Percentiles rank a stretch among this genome's conserved stretches.
Evolutionary conservation across 2,797 vertebrate genomes (phyloP).

Genomic region (Gymnoscopelus microlampas): DNA sequence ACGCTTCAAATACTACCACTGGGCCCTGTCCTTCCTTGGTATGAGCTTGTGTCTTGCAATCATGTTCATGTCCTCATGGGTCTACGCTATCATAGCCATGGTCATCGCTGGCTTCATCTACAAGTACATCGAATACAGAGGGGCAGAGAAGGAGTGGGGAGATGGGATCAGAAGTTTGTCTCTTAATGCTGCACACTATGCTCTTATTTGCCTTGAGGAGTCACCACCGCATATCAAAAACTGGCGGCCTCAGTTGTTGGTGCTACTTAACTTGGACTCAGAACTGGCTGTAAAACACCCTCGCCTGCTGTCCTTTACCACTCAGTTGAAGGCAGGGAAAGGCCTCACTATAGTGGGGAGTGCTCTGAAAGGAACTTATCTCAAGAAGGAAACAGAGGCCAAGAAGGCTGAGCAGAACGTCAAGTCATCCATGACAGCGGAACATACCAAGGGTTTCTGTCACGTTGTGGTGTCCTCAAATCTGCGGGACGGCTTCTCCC

Average conservation of each 20-base stretch:
- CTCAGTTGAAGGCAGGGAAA: too few relatives aligned
- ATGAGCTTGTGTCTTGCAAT: slow-evolving; percentile 89
- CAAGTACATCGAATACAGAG: slow-evolving; percentile 90
- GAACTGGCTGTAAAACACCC: too few relatives aligned
- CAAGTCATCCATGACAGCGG: slow-evolving; percentile 79
- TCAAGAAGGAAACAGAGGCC: slow-evolving; percentile 59
- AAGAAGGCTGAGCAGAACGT: slow-evolving; percentile 75
- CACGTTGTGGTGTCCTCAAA: too few relatives aligned
- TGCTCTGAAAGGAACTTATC: too few relatives aligned
- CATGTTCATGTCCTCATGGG: slow-evolving; percentile 91
- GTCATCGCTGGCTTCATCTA: slow-evolving; percentile 88
- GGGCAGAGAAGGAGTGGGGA: slow-evolving; percentile 90
- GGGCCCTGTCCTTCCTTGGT: slow-evolving; percentile 71
- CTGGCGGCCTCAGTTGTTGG: slow-evolving; percentile 78
- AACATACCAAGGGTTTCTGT: too few relatives aligned
- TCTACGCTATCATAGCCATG: slow-evolving; percentile 88
- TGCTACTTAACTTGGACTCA: too few relatives aligned
- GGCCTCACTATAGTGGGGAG: too few relatives aligned
- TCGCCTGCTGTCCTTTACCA: too few relatives aligned
- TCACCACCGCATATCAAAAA: slow-evolving; percentile 88
- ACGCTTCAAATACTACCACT: slow-evolving; percentile 88
- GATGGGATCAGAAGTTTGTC: slow-evolving; percentile 88
- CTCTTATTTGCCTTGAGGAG: slow-evolving; percentile 85
- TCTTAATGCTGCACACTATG: slow-evolving; percentile 86
- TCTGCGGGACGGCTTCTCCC: too few relatives aligned